A percentile compares a stretch with the other conserved stretches of the same genome.
These are phyloP conservation scores for Phaonia tiefii DNA, from an alignment of 2,888 invertebrate species.

Conservation along the genomic window DNA sequence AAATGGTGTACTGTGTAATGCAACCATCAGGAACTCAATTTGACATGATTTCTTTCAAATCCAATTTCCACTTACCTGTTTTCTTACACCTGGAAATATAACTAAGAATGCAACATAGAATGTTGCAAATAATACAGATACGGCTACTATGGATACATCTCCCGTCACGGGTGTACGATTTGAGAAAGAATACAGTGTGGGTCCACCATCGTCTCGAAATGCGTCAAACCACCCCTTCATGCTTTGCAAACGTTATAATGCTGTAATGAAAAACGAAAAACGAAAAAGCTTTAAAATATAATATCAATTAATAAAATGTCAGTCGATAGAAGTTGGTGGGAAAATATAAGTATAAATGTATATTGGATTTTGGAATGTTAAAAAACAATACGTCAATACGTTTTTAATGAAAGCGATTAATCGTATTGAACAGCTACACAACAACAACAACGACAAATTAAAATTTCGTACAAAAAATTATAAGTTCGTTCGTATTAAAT, in stretches of 20 bases:
- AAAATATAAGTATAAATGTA: neutral
- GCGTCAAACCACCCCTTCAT: constrained; percentile 99
- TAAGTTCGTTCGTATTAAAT: constrained; percentile 42
- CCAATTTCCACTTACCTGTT: constrained; percentile 93
- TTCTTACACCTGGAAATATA: constrained; percentile 96
- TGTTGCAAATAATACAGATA: constrained; percentile 93
- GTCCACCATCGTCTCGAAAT: constrained; percentile 97
- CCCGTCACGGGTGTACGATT: constrained; percentile 97
- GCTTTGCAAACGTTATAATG: constrained; percentile 78
- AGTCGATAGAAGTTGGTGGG: neutral
- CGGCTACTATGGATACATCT: constrained; percentile 92
- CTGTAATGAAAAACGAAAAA: constrained; percentile 66
- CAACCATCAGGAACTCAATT: too few relatives aligned
- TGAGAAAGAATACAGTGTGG: constrained; percentile 96
- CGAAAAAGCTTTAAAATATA: constrained; percentile 56
- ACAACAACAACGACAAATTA: neutral
- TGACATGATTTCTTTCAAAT: too few relatives aligned
- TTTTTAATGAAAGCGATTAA: constrained; percentile 31
- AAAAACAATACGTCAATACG: constrained; percentile 5
- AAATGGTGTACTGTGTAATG: too few relatives aligned
- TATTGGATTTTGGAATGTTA: constrained; percentile 12
- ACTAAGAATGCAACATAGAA: constrained; percentile 96
- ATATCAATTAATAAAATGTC: constrained; percentile 36
- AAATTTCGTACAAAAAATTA: neutral
- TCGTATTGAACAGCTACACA: neutral